Conservation (phyloP, 2,113 vertebrate species). For the Taurulus bubalis region DNA sequence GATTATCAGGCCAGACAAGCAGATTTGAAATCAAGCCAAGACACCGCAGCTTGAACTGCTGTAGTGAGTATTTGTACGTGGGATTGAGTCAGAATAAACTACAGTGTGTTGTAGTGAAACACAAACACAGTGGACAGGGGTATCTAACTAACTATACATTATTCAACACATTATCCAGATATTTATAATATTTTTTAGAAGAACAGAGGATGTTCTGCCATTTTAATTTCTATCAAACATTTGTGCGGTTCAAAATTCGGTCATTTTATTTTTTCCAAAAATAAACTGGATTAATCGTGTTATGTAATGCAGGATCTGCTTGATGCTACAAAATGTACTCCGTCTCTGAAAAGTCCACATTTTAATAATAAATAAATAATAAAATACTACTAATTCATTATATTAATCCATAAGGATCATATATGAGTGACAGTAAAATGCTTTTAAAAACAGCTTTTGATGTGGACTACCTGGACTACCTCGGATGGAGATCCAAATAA, state of each 20-base stretch:
- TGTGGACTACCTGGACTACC: not conserved
- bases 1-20: slow-evolving; percentile 66
- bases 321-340: slow-evolving; percentile 22
- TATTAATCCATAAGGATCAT: not conserved
- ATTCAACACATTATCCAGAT: not conserved
- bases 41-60: slow-evolving; percentile 15
- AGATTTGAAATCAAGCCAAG: slow-evolving; percentile 63
- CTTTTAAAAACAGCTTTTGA: not conserved
- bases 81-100: too few relatives aligned
- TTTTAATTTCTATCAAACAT: not conserved
- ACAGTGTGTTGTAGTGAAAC: not conserved
- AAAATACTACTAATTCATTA: not conserved
- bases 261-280: slow-evolving; percentile 4
- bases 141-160: not conserved
- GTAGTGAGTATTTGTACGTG: too few relatives aligned
- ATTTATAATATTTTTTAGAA: not conserved
- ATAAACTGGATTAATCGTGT: slow-evolving; percentile 55
- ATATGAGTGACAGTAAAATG: not conserved
- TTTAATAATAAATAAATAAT: too few relatives aligned
- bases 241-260: slow-evolving; percentile 8
- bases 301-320: slow-evolving; percentile 60
- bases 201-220: not conserved
- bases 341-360: not conserved
- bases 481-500: not conserved
- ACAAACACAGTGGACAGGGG: not conserved